Conservation (phyloP, 2,888 invertebrate genomes). For the Chymomyza procnemis region DNA sequence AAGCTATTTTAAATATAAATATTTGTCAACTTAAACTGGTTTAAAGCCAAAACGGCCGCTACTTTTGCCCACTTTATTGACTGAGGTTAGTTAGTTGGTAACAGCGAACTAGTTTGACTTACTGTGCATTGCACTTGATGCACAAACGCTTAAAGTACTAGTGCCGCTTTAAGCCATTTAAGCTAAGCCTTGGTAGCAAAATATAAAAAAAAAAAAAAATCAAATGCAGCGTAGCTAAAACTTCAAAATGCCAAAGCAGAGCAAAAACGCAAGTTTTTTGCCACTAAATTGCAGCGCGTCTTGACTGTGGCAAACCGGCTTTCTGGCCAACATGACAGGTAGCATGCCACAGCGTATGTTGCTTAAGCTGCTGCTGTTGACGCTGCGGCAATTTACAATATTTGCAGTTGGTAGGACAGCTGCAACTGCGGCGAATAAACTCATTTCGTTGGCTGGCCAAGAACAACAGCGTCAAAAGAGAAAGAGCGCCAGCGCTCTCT, state of each 20-base stretch:
- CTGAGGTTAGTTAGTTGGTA: constrained; percentile 49
- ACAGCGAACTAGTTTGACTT: constrained; percentile 37
- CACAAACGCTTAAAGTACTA: constrained; percentile 15
- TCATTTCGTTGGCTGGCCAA: constrained; percentile 28
- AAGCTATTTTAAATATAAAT: constrained; percentile 30
- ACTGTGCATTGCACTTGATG: constrained; percentile 8
- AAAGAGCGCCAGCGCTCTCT: constrained; percentile 3
- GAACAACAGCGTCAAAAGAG: constrained; percentile 7
- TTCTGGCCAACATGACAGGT: constrained; percentile 36
- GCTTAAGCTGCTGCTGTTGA: not conserved
- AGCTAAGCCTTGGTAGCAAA: not conserved
- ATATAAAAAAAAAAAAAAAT: not conserved
- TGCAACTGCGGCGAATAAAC: constrained; percentile 39
- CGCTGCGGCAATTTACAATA: constrained; percentile 44
- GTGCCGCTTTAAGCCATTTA: not conserved
- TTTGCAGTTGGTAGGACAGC: constrained; percentile 35
- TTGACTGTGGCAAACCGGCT: constrained; percentile 37
- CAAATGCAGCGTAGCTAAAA: constrained; percentile 12
- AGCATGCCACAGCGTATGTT: constrained; percentile 9
- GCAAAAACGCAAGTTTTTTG: not conserved
- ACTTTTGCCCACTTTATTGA: constrained; percentile 31
- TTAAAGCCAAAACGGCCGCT: constrained; percentile 35
- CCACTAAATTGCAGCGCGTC: constrained; percentile 12
- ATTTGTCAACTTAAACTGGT: constrained; percentile 20
- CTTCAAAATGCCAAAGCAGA: not conserved